A percentile compares a stretch with the other conserved stretches of the same genome.
Evolutionary conservation across 1,140 invertebrate genomes (phyloP).

Genomic region (Copidosoma floridanum): DNA sequence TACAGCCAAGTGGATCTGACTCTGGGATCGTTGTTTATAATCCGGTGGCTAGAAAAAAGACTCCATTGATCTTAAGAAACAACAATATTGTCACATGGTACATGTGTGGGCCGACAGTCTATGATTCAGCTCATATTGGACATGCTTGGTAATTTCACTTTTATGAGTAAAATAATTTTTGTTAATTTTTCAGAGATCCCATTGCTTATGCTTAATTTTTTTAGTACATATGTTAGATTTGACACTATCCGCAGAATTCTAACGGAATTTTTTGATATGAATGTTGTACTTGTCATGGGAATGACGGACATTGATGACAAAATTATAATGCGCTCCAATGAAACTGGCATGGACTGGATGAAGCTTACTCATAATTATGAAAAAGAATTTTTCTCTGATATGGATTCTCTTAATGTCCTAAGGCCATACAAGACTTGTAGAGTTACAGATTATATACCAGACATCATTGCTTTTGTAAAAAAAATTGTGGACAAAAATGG

Average conservation of each 20-base stretch:
- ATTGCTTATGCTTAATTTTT: constrained; percentile 33
- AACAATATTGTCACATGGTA: constrained; percentile 74
- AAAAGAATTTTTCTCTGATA: constrained; percentile 80
- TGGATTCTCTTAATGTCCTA: constrained; percentile 69
- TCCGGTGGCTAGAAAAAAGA: constrained; percentile 63
- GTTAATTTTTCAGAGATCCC: background rate
- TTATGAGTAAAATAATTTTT: background rate
- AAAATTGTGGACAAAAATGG: constrained; percentile 63
- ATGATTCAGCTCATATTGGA: constrained; percentile 87
- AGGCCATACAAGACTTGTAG: constrained; percentile 69
- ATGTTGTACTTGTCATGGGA: constrained; percentile 81
- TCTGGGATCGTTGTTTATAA: constrained; percentile 70
- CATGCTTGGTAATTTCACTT: constrained; percentile 66
- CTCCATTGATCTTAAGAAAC: constrained; percentile 69
- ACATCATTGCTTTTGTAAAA: constrained; percentile 76
- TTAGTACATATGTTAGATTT: constrained; percentile 78
- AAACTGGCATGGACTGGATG: constrained; percentile 59
- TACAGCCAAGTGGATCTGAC: constrained; percentile 61
- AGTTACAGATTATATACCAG: constrained; percentile 78
- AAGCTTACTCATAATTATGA: constrained; percentile 71
- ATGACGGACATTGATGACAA: constrained; percentile 96
- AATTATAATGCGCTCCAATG: constrained; percentile 75
- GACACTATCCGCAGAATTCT: constrained; percentile 86
- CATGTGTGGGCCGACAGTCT: constrained; percentile 91
- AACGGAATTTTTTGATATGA: constrained; percentile 72